phyloP scores from a whole-genome alignment of 2,797 vertebrate species.

The Halcyon smyrnensis region DNA sequence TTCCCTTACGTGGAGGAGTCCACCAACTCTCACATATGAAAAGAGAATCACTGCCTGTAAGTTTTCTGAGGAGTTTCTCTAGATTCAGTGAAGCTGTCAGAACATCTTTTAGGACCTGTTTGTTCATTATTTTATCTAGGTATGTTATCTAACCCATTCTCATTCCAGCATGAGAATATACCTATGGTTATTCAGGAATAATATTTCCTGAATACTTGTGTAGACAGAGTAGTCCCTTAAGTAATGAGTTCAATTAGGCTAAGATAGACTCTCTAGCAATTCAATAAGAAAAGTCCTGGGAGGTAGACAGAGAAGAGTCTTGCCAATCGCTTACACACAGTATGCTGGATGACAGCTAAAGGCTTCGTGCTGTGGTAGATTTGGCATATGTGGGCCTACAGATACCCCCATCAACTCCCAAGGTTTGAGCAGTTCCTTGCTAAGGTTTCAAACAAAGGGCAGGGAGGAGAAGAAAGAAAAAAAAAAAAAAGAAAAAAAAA shows the following conservation, averaged over 20 bases:
- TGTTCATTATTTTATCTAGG: neutral
- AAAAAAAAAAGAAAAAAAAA: neutral
- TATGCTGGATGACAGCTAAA: constrained; percentile 44
- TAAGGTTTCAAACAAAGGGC: constrained; percentile 11
- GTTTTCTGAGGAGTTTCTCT: neutral
- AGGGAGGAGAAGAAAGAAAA: neutral
- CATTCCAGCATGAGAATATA: neutral
- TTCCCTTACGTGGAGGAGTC: neutral
- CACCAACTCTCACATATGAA: neutral
- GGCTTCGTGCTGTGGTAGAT: constrained; percentile 38
- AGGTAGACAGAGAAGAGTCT: constrained; percentile 12
- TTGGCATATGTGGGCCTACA: constrained; percentile 43
- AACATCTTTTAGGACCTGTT: neutral
- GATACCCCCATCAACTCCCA: constrained; percentile 16
- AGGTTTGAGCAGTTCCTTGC: constrained; percentile 4
- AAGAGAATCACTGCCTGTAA: neutral
- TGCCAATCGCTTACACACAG: constrained; percentile 36
- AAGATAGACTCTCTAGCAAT: constrained; percentile 48
- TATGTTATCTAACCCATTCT: neutral
- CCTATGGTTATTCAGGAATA: neutral
- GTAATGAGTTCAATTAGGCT: constrained; percentile 60
- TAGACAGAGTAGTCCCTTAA: constrained; percentile 53
- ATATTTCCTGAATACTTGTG: constrained; percentile 38
- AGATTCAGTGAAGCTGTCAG: neutral
- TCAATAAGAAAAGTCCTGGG: constrained; percentile 60